Base-by-base conservation (phyloP, 2,113 vertebrate genomes). In the Python bivittatus region DNA sequence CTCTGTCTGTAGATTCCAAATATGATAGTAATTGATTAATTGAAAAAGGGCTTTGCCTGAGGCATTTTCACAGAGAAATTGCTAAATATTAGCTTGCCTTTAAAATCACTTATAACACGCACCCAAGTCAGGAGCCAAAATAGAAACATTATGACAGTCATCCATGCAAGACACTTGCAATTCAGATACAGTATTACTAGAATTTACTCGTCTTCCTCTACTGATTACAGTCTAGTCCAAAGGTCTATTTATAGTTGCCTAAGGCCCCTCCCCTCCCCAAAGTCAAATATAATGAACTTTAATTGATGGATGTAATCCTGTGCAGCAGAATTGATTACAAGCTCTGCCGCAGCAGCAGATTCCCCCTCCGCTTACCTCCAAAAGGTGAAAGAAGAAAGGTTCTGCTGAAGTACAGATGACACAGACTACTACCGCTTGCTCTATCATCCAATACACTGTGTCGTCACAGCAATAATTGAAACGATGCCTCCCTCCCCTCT, bases 241-340 rank as follows among this genome's bases (percentile, higher is more conserved):
- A 91, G 89, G 91, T 94, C 96, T 97, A 97, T 97, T 97, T 96
- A 96, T 97, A 96, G 95, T 88, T 86, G 96, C 94, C 95, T 1
- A 5, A 89, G 92, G 91, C 87, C 91, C 93, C 93, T 96, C 91
- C 94, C 94, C 89, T 89, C 93, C 90, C 33, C 93, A 92, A 95
- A 95, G 90, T 58, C 92, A 95, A 95, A 61, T 68, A 61, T 79
- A 0, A 86, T 60, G 90, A 97, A 97, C 89, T 97, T 96, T 90
- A 96, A 97, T 88, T 56, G 93, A 93, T 93, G 86, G 92, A 93
- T 93, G 57, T 48, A 93, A 95, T 38, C 85, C 79, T 60, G 61
- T 84, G 48, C 93, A 0, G 23, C 95, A 95, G 85, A 53, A 94
- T 0, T 84, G 42, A 85, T 25, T 91, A 61, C 83, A 92, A 88